phyloP scores from a whole-genome alignment of 2,888 invertebrate species.

The Steinernema carpocapsae region DNA sequence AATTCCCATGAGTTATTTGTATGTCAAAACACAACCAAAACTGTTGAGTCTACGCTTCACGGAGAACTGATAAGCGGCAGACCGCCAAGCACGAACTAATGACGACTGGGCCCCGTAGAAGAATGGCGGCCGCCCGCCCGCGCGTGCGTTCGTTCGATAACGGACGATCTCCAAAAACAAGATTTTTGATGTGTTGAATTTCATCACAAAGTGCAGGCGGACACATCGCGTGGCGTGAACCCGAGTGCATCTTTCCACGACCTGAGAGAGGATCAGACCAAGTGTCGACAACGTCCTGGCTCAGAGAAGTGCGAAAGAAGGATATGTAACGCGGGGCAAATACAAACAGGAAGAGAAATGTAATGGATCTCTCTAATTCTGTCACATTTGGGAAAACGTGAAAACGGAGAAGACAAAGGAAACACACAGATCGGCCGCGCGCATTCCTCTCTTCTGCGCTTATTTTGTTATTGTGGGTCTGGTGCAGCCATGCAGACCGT shows the following conservation, averaged over 20 bases:
- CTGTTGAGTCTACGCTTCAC: too few species aligned
- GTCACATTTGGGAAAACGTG: too few species aligned
- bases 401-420: not conserved
- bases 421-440: not conserved
- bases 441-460: constrained; percentile 8
- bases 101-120: not conserved
- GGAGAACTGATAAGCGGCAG: too few species aligned
- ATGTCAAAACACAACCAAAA: too few species aligned
- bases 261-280: too few species aligned
- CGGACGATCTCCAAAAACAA: not conserved
- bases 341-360: not conserved
- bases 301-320: too few species aligned
- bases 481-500: too few species aligned
- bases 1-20: too few species aligned
- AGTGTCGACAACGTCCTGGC: too few species aligned
- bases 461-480: not conserved
- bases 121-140: not conserved
- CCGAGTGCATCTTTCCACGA: too few species aligned
- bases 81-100: too few species aligned
- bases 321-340: not conserved
- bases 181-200: constrained; percentile 23
- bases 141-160: not conserved
- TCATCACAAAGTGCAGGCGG: constrained; percentile 7
- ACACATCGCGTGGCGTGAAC: not conserved
- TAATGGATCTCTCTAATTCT: too few species aligned